Percentiles rank a stretch among this genome's conserved stretches.
phyloP scores from a whole-genome alignment of 1,140 invertebrate species.

The Leptinotarsa undecemlineata region DNA sequence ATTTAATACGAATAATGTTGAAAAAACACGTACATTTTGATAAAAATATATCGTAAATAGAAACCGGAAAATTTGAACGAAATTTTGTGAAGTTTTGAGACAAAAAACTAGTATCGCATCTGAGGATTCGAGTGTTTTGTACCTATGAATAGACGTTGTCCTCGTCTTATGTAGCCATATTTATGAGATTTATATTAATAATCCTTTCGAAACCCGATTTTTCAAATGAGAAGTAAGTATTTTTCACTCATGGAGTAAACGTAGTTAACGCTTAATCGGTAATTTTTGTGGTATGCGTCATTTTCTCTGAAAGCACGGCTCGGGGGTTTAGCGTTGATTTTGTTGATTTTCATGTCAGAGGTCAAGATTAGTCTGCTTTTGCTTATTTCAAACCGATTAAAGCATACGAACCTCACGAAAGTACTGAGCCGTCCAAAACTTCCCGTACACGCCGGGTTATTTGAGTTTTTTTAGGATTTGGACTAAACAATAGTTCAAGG shows the following conservation, averaged over 20 bases:
- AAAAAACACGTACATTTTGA: conserved; percentile 33
- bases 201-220: conserved; percentile 34
- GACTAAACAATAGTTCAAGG: conserved; percentile 38
- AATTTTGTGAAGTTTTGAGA: conserved; percentile 19
- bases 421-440: not conserved
- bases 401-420: not conserved
- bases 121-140: conserved; percentile 31
- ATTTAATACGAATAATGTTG: conserved; percentile 30
- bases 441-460: conserved; percentile 29
- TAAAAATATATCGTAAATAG: conserved; percentile 20
- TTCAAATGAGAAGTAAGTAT: conserved; percentile 49
- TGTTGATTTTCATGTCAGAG: conserved; percentile 41
- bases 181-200: conserved; percentile 46
- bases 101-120: conserved; percentile 16
- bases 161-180: conserved; percentile 51
- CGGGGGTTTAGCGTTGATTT: conserved; percentile 35
- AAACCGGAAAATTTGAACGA: conserved; percentile 6
- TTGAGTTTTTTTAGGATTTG: conserved; percentile 34
- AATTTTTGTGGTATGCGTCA: conserved; percentile 12
- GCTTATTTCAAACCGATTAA: not conserved
- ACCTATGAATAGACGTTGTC: conserved; percentile 38
- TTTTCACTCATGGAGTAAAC: not conserved
- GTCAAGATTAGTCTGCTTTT: conserved; percentile 31
- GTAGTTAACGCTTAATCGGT: not conserved
- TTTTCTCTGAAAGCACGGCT: conserved; percentile 18